Base-by-base conservation (phyloP, 2,888 invertebrate genomes). In the Antheraea assamensis region DNA sequence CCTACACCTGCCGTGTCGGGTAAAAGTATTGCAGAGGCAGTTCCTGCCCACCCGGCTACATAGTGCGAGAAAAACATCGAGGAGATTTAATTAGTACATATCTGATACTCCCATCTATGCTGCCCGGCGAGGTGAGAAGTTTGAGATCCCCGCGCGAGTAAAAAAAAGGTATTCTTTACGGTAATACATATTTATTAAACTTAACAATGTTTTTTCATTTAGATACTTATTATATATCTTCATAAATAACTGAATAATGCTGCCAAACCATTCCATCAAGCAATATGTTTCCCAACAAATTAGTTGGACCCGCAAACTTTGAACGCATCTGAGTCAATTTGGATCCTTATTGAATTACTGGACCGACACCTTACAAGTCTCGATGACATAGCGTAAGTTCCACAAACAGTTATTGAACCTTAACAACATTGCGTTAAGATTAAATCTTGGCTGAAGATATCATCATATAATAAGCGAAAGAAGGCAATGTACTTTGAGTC, bases 301-400 rank as follows among this genome's bases (percentile, higher is more conserved):
- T 92, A 90, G 88, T 85, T 82, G 80, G 74, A 35, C 79, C 90
- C 91, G 85, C 90, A 91, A 89, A 91, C 91, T 90, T 87, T 80
- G 83, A 85, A 84, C 89, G 87, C 92, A 92, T 93, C 90, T 87
- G 88, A 92, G 90, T 92, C 92, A 92, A 93, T 92, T 93, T 92
- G 87, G 92, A 90, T 87, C 92, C 90, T 93, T 92, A 93, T 93
- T 93, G 90, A 93, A 92, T 93, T 92, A 93, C 90, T 87, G 74
- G 84, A 83, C 91, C 88, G 86, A 90, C 92, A 92, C 92, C 88
- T 93, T 92, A 90, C 89, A 83, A 83, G 78, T 72, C 70, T 76
- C 64, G 71, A 74, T 74, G 27, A 30, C 27, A 74, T 72, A 74
- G 42, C 31, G 49, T 24, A 55, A 75, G 47, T 21, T 58, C 13